These are phyloP conservation scores for Coturnix japonica DNA, from an alignment of 2,113 vertebrate species.

Conservation along the genomic window DNA sequence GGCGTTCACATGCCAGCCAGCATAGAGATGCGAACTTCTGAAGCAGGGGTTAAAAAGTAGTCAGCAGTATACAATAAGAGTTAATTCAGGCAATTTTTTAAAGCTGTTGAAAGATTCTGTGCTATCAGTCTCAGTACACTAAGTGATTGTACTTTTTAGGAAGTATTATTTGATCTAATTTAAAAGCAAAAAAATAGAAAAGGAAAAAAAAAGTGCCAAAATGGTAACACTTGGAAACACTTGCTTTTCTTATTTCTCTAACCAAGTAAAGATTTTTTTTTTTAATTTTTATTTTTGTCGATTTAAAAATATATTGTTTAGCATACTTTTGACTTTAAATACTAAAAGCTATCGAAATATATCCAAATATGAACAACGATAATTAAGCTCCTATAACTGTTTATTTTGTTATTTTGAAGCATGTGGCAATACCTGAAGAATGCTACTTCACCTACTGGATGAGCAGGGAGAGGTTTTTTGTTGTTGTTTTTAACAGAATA, in stretches of 20 bases:
- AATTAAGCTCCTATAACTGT: not conserved
- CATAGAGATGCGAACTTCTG: not conserved
- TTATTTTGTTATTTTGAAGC: not conserved
- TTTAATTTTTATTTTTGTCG: not conserved
- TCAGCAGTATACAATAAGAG: not conserved
- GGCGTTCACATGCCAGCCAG: fast-evolving
- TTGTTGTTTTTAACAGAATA: not conserved
- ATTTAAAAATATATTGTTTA: not conserved
- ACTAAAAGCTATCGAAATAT: not conserved
- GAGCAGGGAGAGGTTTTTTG: not conserved
- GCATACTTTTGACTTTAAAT: not conserved
- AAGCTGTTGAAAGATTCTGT: not conserved
- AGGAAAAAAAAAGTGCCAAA: not conserved
- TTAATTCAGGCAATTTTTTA: not conserved
- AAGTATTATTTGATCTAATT: not conserved
- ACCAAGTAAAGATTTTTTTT: not conserved
- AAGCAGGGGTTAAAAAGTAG: not conserved
- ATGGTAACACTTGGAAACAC: not conserved
- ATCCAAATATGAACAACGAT: not conserved
- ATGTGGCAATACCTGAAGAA: not conserved
- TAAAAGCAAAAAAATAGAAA: not conserved
- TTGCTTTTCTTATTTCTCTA: not conserved
- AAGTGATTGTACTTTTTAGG: not conserved
- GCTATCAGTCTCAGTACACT: not conserved
- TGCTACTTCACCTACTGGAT: not conserved